A percentile compares a stretch with the other conserved stretches of the same genome.
These are phyloP conservation scores for Cyclura pinguis DNA, from an alignment of 2,797 vertebrate species.

Conservation along the genomic window DNA sequence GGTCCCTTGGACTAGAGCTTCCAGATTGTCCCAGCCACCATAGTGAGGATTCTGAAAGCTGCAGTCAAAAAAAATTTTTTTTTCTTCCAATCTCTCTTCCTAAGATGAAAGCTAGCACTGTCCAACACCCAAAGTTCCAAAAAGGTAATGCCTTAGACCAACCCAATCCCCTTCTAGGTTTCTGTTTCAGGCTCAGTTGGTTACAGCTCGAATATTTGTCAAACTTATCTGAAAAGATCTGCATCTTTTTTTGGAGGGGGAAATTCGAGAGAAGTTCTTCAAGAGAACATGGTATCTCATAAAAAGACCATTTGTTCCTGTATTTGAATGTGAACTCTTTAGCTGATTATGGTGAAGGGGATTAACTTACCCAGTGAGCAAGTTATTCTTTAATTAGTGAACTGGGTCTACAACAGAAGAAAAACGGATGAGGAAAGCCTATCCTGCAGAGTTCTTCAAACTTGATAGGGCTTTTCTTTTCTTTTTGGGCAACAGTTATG, in stretches of 20 bases:
- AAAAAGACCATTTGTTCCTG: neutral
- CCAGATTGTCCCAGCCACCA: too few relatives aligned
- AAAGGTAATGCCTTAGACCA: too few relatives aligned
- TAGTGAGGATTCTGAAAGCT: too few relatives aligned
- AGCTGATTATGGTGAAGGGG: too few relatives aligned
- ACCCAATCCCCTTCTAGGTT: too few relatives aligned
- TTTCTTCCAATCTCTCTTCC: too few relatives aligned
- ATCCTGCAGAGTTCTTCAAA: neutral
- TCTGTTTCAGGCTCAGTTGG: too few relatives aligned
- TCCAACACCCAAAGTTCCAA: neutral
- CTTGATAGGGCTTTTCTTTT: neutral
- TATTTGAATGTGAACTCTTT: neutral
- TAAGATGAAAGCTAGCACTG: too few relatives aligned
- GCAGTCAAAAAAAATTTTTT: too few relatives aligned
- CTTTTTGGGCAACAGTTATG: too few relatives aligned
- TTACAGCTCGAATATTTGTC: neutral
- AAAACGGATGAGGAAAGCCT: neutral
- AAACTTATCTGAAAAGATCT: neutral
- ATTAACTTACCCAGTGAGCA: neutral
- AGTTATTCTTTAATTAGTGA: too few relatives aligned
- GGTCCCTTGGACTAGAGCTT: too few relatives aligned
- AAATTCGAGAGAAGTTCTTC: neutral
- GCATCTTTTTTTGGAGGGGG: neutral
- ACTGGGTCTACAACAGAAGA: neutral
- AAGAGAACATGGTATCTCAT: neutral